Conservation (phyloP, 1,140 invertebrate species). For the Saccostrea glomerata region DNA sequence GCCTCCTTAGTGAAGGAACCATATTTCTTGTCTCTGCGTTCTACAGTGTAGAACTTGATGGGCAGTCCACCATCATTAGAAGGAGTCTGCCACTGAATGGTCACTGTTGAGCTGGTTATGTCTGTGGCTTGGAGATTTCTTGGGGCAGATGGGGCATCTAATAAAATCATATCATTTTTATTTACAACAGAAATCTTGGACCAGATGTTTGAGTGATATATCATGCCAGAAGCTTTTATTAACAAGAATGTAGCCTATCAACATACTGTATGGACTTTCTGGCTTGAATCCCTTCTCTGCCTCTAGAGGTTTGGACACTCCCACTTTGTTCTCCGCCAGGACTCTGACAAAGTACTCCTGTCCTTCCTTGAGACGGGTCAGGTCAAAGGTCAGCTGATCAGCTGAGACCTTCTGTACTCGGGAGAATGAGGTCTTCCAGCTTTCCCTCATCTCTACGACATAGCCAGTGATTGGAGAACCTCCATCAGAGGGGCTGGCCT, state of each 20-base stretch:
- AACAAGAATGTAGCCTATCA: neutral
- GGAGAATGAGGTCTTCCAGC: constrained; percentile 68
- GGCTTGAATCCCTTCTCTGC: constrained; percentile 88
- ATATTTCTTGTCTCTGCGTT: constrained; percentile 86
- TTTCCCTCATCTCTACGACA: constrained; percentile 96
- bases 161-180: neutral
- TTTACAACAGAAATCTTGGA: neutral
- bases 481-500: constrained; percentile 92
- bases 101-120: constrained; percentile 67
- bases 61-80: constrained; percentile 98
- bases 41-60: constrained; percentile 93
- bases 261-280: constrained; percentile 96
- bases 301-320: constrained; percentile 81
- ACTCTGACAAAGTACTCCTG: constrained; percentile 84
- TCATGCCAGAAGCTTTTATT: neutral
- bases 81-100: constrained; percentile 91
- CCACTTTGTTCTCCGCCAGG: constrained; percentile 76
- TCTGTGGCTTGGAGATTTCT: constrained; percentile 67
- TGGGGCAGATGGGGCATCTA: constrained; percentile 70
- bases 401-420: constrained; percentile 64
- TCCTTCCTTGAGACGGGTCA: constrained; percentile 87
- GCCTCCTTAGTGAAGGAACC: constrained; percentile 82
- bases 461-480: constrained; percentile 92
- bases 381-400: constrained; percentile 81
- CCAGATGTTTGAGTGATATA: neutral